Conservation (phyloP, 1,140 invertebrate species). For the Agraylea sexmaculata region DNA sequence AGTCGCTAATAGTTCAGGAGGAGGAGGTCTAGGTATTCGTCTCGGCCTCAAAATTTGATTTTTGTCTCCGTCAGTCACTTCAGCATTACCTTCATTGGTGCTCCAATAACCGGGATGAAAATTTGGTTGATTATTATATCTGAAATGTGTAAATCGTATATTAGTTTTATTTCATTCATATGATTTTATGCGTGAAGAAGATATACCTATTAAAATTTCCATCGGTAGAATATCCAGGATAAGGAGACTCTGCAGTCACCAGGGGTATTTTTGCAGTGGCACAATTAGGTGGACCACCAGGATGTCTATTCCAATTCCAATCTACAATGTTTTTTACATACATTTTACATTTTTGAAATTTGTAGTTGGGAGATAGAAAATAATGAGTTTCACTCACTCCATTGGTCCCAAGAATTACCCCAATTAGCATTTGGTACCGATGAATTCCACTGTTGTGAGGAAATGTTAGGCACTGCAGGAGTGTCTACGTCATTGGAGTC, state of each 20-base stretch:
- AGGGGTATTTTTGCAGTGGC: constrained; percentile 22
- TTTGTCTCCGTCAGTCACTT: background rate
- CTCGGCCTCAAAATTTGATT: constrained; percentile 6
- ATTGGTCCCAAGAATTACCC: constrained; percentile 48
- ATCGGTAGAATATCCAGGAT: constrained; percentile 12
- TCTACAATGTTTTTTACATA: no score
- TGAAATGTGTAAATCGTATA: no score
- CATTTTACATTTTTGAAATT: no score
- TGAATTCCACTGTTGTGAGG: constrained; percentile 19
- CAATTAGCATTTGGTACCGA: constrained; percentile 34
- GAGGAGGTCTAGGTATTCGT: constrained; percentile 8
- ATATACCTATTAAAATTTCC: constrained; percentile 11
- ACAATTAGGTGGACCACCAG: no score
- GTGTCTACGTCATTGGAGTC: constrained; percentile 39
- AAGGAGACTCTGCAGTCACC: constrained; percentile 27
- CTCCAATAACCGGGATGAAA: constrained; percentile 18
- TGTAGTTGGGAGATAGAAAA: constrained; percentile 10
- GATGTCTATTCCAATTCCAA: no score
- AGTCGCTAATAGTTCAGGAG: constrained; percentile 5
- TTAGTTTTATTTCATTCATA: no score
- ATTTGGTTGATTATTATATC: constrained; percentile 8
- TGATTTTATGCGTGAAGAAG: no score
- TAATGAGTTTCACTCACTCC: constrained; percentile 35
- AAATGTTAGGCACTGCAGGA: constrained; percentile 35
- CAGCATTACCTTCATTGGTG: constrained; percentile 4